Percentiles rank a stretch among this genome's conserved stretches.
These are phyloP conservation scores for Alviniconcha marisindica DNA, from an alignment of 1,140 invertebrate species.

Conservation along the genomic window DNA sequence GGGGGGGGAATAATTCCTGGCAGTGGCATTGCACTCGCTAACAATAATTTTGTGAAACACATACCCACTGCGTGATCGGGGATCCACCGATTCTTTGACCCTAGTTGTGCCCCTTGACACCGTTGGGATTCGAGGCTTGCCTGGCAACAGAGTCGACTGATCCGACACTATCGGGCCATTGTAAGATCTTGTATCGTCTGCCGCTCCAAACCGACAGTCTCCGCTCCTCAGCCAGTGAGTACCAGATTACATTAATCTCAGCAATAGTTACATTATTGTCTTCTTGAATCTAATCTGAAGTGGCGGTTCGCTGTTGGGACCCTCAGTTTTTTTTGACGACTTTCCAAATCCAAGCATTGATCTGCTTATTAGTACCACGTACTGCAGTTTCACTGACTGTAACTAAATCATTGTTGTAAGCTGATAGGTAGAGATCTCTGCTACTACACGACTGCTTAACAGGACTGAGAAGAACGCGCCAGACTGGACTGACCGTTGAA, in stretches of 20 bases:
- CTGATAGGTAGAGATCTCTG: neutral
- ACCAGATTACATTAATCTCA: neutral
- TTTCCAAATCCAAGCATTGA: too few species aligned
- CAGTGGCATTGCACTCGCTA: too few species aligned
- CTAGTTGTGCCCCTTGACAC: neutral
- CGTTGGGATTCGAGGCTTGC: neutral
- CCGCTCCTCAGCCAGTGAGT: neutral
- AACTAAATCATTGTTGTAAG: neutral
- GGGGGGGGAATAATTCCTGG: too few species aligned
- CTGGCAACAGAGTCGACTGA: neutral
- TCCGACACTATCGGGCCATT: neutral
- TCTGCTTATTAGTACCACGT: too few species aligned
- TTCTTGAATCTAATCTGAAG: neutral
- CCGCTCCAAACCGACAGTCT: neutral
- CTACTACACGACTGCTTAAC: neutral
- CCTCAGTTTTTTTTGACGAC: too few species aligned
- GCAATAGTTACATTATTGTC: neutral
- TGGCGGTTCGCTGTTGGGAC: neutral
- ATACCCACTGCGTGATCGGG: too few species aligned
- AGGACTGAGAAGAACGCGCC: neutral
- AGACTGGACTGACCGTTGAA: neutral
- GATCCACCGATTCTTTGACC: too few species aligned
- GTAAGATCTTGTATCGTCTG: too few species aligned
- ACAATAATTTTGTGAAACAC: too few species aligned
- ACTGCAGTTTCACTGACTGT: neutral